These are phyloP conservation scores for Rhinella marina DNA, from an alignment of 2,797 vertebrate genomes.

Conservation along the genomic window DNA sequence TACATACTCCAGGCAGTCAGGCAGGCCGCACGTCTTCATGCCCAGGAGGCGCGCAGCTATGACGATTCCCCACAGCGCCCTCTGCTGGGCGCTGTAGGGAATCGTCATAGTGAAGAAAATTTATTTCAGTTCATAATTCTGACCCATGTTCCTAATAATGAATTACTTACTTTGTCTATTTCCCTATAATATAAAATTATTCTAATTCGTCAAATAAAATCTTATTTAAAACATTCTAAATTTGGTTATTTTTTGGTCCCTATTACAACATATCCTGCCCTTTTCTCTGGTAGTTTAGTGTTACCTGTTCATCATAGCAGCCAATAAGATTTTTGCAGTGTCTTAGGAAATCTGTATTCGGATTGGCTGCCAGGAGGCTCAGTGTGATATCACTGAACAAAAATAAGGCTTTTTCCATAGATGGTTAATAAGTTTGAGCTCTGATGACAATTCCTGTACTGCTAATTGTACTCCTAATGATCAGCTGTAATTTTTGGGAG, in stretches of 20 bases:
- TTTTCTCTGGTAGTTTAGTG: neutral
- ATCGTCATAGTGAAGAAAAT: no score
- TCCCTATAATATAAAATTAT: neutral
- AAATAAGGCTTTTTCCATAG: no score
- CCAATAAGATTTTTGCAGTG: neutral
- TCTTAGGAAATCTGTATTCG: neutral
- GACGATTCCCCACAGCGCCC: no score
- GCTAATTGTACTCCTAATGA: neutral
- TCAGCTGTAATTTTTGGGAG: neutral
- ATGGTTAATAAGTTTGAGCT: no score
- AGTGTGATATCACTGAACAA: no score
- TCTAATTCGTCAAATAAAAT: neutral
- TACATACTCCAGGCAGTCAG: no score
- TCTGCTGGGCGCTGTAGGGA: no score
- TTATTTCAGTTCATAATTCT: neutral
- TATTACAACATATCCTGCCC: neutral
- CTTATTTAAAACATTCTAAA: no score
- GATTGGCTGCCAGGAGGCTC: no score
- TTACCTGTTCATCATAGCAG: neutral
- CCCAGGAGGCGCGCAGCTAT: no score
- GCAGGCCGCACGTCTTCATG: no score
- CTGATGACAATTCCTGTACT: no score
- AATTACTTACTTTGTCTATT: neutral
- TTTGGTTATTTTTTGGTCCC: neutral
- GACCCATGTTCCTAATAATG: neutral